Evolutionary conservation across 2,113 vertebrate genomes (phyloP).

Genomic region (Heterotilapia buettikoferi): DNA sequence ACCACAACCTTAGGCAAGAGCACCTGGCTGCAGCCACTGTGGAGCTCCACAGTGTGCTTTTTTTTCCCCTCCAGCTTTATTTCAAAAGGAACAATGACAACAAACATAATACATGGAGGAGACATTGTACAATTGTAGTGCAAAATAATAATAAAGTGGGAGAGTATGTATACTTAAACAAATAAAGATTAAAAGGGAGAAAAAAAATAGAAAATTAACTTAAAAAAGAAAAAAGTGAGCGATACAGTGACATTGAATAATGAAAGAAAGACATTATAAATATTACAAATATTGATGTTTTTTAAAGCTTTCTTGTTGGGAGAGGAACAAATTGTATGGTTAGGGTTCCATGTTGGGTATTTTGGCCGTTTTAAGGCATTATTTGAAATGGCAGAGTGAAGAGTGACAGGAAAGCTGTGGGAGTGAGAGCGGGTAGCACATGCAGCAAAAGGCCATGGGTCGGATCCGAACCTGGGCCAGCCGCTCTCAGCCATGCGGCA

Average conservation of each 20-base stretch:
- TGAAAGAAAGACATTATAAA: neutral
- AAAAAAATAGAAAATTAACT: neutral
- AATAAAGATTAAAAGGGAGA: neutral
- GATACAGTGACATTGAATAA: neutral
- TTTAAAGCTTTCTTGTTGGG: neutral
- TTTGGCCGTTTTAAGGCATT: neutral
- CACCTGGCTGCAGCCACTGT: neutral
- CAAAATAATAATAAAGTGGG: neutral
- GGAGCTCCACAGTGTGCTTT: neutral
- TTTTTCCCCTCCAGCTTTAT: neutral
- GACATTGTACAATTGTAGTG: neutral
- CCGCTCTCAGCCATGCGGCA: neutral
- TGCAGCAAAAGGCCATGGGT: neutral
- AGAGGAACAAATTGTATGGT: neutral
- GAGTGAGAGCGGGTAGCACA: accelerated
- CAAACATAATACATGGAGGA: neutral
- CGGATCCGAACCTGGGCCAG: neutral
- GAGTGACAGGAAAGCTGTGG: neutral
- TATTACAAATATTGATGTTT: neutral
- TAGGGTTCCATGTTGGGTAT: neutral
- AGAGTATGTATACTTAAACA: accelerated
- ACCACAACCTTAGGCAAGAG: neutral
- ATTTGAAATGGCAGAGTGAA: neutral
- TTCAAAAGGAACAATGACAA: neutral
- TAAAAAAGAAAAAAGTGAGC: accelerated